Evolutionary conservation across 2,113 vertebrate species (phyloP).

Genomic region (Ochotona princeps): DNA sequence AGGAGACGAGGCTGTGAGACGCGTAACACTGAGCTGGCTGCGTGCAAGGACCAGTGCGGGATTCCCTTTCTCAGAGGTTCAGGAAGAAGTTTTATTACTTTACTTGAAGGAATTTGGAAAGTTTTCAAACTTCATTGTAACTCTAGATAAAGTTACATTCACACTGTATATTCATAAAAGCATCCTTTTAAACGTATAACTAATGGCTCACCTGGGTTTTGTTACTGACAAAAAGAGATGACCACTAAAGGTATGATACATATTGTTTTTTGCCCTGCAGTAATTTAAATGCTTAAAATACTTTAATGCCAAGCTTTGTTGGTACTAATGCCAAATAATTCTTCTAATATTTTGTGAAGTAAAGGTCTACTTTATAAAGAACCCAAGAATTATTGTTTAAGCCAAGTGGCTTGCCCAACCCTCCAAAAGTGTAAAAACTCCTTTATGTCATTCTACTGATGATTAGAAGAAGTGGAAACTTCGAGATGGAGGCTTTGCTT

Average conservation of each 20-base stretch:
- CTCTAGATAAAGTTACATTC: background rate
- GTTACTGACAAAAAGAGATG: constrained; percentile 37
- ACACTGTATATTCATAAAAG: constrained; percentile 27
- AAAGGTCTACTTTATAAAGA: constrained; percentile 7
- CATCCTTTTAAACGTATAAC: background rate
- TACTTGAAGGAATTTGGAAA: background rate
- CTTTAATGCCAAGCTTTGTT: background rate
- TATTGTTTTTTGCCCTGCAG: background rate
- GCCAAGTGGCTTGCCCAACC: background rate
- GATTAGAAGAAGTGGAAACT: background rate
- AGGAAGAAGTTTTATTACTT: constrained; percentile 27
- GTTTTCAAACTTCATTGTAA: background rate
- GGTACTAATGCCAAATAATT: background rate
- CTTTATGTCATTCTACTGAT: background rate
- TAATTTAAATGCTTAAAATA: constrained; percentile 14
- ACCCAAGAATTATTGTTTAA: constrained; percentile 16
- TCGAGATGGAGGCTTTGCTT: background rate
- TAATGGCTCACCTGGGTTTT: constrained; percentile 18
- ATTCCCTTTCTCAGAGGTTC: background rate
- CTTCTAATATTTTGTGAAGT: background rate
- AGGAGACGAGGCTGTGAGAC: background rate
- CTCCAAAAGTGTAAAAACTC: constrained; percentile 3
- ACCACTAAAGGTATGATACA: background rate
- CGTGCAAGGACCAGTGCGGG: background rate
- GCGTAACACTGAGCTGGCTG: background rate